Conservation (phyloP, 2,113 vertebrate species). For the Vimba vimba region DNA sequence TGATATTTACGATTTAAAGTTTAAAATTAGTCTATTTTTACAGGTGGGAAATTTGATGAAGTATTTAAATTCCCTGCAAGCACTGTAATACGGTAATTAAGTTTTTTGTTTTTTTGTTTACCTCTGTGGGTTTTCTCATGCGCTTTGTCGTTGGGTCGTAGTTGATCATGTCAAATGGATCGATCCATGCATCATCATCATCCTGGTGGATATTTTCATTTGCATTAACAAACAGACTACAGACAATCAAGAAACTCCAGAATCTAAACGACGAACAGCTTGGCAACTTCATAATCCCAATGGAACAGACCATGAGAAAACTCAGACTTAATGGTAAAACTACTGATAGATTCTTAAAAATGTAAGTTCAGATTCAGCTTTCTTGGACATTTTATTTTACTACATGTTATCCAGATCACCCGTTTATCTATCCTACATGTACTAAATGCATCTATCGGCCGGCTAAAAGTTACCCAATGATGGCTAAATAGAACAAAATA, state of each 20-base stretch:
- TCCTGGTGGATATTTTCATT: not conserved
- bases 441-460: not conserved
- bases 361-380: not conserved
- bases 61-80: not conserved
- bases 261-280: not conserved
- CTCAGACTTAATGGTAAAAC: not conserved
- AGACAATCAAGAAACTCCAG: not conserved
- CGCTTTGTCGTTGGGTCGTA: constrained; percentile 68
- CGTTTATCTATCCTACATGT: not conserved
- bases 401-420: not conserved
- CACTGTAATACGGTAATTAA: not conserved
- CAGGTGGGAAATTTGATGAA: no score
- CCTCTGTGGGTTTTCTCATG: constrained; percentile 70
- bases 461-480: not conserved
- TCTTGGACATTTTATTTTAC: not conserved
- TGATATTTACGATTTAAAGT: not conserved
- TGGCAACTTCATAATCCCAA: not conserved
- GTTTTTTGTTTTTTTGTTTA: constrained; percentile 8
- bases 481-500: not conserved
- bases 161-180: constrained; percentile 75
- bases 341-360: not conserved
- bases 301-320: not conserved
- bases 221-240: not conserved
- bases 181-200: constrained; percentile 66
- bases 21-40: not conserved